Base-by-base conservation (phyloP, 2,113 vertebrate species). In the Trinectes maculatus region DNA sequence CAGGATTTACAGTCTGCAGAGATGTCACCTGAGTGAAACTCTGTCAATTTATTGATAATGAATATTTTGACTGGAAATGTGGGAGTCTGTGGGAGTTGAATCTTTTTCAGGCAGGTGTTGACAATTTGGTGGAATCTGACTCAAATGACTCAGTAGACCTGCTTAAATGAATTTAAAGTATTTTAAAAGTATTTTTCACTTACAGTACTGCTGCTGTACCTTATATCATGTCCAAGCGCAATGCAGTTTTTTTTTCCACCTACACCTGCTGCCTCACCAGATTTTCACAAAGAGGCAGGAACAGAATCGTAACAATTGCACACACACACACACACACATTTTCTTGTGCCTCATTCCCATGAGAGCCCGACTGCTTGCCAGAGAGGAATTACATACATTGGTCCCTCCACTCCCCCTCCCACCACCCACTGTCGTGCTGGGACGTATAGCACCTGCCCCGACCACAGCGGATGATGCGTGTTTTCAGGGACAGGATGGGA, bases 371-470 rank as follows among this genome's bases (percentile, higher is more conserved):
- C 77, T 49, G 39, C 52, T 55, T 85, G 85, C 89, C 89, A 92
- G 76, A 86, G 79, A 91, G 89, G 89, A 91, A 90, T 80, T 77
- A 68, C 79, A 86, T 79, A 80, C 78, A 79, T 85, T 80, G 75
- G 63, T n/a, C n/a, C n/a, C n/a, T n/a, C n/a, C n/a, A n/a, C 66
- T 71, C 61, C 15, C 65, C 63, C 66, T 26, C 10, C 25, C 2
- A n/a, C 48, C 22, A n/a, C 64, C 19, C 19, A 43, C 6, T 43
- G 0, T 33, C 80, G 83, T 68, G 76, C 66, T 61, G 78, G 71
- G 82, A 80, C 29, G 2, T 73, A n/a, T n/a, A 71, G 75, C 75
- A 77, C 61, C 77, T 70, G 68, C 36, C 74, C 72, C 15, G 2
- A 51, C 72, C 61, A 16, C 29, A 53, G 73, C 15, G 37, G 57